Evolutionary conservation across 2,888 invertebrate genomes (phyloP).

Genomic region (Desoria tigrina): DNA sequence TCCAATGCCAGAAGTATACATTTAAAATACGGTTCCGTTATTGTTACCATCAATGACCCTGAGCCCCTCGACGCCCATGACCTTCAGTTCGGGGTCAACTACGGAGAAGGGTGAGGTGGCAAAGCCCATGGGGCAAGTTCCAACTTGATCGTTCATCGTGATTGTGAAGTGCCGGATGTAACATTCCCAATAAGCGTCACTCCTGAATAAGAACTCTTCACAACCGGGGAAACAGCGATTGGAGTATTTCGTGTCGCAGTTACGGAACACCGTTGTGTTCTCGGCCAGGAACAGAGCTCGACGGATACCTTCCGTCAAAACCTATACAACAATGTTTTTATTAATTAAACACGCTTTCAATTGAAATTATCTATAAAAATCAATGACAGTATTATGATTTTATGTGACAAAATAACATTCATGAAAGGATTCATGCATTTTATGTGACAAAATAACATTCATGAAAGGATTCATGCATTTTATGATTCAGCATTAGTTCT

Average conservation of each 20-base stretch:
- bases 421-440: no score
- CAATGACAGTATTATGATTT: no score
- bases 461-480: no score
- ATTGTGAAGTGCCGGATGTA: slow-evolving; percentile 54
- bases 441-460: no score
- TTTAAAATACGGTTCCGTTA: no score
- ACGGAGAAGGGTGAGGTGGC: slow-evolving; percentile 51
- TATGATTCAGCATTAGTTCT: no score
- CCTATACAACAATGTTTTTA: no score
- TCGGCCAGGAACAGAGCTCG: slow-evolving; percentile 30
- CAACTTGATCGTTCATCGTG: slow-evolving; percentile 52
- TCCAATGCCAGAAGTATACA: no score
- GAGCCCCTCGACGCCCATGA: slow-evolving; percentile 27
- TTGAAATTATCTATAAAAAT: no score
- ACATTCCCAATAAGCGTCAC: slow-evolving; percentile 56
- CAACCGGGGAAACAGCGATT: slow-evolving; percentile 52
- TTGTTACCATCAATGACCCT: slow-evolving; percentile 35
- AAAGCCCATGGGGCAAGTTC: slow-evolving; percentile 47
- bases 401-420: no score
- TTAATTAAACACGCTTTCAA: no score
- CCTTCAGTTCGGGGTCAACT: slow-evolving; percentile 55
- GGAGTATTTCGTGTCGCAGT: slow-evolving; percentile 20
- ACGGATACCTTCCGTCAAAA: slow-evolving; percentile 37
- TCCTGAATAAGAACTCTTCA: slow-evolving; percentile 51
- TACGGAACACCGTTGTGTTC: slow-evolving; percentile 34